Percentiles rank a stretch among this genome's conserved stretches.
Conservation (phyloP, 30 jellyfish, hydroid and myxozoan genomes). For the Aurelia coerulea region DNA sequence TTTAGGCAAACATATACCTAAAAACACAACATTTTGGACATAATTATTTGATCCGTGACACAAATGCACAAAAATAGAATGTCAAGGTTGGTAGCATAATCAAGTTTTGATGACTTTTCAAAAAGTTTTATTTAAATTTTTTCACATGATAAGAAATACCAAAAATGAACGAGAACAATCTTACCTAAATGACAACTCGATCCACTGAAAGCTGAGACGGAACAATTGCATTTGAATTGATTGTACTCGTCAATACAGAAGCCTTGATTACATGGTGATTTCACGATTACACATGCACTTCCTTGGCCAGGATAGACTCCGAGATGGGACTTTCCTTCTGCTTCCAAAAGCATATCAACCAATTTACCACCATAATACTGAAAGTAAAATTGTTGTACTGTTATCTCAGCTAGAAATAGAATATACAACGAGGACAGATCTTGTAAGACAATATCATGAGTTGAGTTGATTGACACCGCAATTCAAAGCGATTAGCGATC, state of each 20-base stretch:
- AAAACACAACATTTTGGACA: no score
- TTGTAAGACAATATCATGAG: no score
- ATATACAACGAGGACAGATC: neutral
- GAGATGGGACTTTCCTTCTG: slow-evolving; percentile 72
- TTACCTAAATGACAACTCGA: slow-evolving; percentile 84
- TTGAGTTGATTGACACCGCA: no score
- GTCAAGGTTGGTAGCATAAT: no score
- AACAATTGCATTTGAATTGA: slow-evolving; percentile 89
- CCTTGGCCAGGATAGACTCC: slow-evolving; percentile 99
- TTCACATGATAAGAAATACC: neutral
- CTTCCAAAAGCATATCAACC: slow-evolving; percentile 75
- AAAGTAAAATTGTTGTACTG: neutral
- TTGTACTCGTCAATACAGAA: slow-evolving; percentile 89
- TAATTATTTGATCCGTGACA: no score
- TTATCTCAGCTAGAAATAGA: neutral
- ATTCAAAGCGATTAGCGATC: no score
- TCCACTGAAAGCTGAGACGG: slow-evolving; percentile 92
- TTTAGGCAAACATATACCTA: no score
- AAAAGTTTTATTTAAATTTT: no score
- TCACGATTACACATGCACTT: slow-evolving; percentile 85
- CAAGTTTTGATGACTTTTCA: no score
- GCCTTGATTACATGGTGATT: slow-evolving; percentile 96
- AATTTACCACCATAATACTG: slow-evolving; percentile 95
- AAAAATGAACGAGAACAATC: neutral
- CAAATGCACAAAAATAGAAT: no score